Evolutionary conservation across 2,888 invertebrate genomes (phyloP).

Genomic region (Trachelus troglodyta): DNA sequence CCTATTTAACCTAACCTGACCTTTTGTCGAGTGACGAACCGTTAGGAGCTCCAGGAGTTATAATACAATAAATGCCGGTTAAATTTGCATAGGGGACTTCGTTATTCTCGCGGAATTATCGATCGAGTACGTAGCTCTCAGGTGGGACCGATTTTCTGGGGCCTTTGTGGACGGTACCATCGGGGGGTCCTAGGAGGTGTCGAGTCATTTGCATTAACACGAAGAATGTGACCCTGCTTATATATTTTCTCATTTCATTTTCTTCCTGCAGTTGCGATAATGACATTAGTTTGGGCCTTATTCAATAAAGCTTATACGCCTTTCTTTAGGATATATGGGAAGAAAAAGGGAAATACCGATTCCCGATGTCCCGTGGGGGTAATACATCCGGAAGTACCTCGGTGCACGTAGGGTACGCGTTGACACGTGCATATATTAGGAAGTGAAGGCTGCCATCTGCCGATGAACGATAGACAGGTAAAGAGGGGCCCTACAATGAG

Average conservation of each 20-base stretch:
- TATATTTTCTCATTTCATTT: neutral
- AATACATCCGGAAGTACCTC: conserved; percentile 35
- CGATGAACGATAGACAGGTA: conserved; percentile 4
- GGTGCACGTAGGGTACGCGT: conserved; percentile 39
- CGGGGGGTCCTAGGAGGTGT: conserved; percentile 28
- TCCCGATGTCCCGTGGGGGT: conserved; percentile 30
- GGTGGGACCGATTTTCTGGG: conserved; percentile 32
- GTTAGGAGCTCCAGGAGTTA: neutral
- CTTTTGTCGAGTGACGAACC: neutral
- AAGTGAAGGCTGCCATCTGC: conserved; percentile 47
- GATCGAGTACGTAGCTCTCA: conserved; percentile 57
- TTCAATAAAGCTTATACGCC: neutral
- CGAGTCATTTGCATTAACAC: conserved; percentile 50
- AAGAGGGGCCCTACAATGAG: neutral
- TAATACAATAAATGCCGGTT: conserved; percentile 5
- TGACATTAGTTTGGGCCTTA: neutral
- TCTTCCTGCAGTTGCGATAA: neutral
- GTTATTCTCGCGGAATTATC: conserved; percentile 59
- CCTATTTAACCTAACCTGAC: neutral
- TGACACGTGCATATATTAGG: conserved; percentile 56
- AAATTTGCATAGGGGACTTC: conserved; percentile 62
- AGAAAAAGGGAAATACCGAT: conserved; percentile 8
- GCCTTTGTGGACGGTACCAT: neutral
- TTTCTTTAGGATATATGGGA: neutral
- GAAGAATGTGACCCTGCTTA: conserved; percentile 31